Evolutionary conservation across 2,888 invertebrate species (phyloP), one percentile per base, ranked within the genome.

Genomic region (Volucella inanis): DNA sequence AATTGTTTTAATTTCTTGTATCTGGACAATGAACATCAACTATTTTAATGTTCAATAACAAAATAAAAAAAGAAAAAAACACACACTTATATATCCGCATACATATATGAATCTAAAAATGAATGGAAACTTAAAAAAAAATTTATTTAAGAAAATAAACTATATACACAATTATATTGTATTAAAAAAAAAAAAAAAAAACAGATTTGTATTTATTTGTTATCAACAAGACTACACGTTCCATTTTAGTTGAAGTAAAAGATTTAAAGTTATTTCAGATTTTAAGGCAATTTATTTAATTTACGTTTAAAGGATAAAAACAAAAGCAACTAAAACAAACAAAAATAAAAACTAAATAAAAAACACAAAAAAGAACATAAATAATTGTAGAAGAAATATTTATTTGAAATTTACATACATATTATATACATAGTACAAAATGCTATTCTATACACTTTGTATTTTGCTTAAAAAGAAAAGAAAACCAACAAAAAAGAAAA

Each of bases 371-470:
- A 61, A 82, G 57, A 55, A 43, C 39, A 50, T 41, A 61, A 65
- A 31, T 6, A 31, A 31, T 31, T 47, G 74, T 80, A 80, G 80
- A 62, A 54, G 45, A 87, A 87, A 70, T 81, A 78, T 87, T 87
- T 81, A 87, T 83, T 87, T 87, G 78, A 83, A 84, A 84, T 84
- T 85, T 78, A 81, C 79, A 80, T 77, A 74, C 83, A 85, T 87
- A 83, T 86, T 87, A 82, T 64, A 87, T 80, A 83, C 70, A 77
- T 81, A 81, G 86, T 86, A 86, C 81, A 86, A 86, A 86, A 86
- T 76, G 78, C 78, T 86, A 82, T 82, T 86, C 85, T 81, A 82
- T 76, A 86, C 74, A 86, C 86, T 86, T 86, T 86, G 86, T 86
- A 86, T 86, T 86, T 86, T 82, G 78, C 74, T 86, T 86, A 82